These are phyloP conservation scores for Belonocnema kinseyi DNA, from an alignment of 1,140 invertebrate genomes.

Conservation along the genomic window DNA sequence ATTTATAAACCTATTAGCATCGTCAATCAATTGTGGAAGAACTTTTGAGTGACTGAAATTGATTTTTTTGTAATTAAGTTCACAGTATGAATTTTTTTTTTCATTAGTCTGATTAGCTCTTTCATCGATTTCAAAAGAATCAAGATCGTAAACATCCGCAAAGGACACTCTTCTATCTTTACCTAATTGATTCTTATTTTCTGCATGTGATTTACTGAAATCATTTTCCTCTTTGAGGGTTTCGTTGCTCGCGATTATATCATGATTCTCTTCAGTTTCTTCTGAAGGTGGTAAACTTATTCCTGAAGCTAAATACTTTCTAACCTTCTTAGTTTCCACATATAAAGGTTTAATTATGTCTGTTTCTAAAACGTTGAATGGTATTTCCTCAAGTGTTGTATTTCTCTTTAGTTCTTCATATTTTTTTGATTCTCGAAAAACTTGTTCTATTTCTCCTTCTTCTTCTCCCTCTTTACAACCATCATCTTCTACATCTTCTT, in stretches of 20 bases:
- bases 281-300: too few species aligned
- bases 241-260: too few species aligned
- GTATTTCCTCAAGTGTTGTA: too few species aligned
- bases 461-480: slow-evolving; percentile 51
- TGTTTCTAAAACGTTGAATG: slow-evolving; percentile 26
- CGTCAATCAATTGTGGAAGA: slow-evolving; percentile 16
- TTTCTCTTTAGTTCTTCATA: too few species aligned
- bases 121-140: slow-evolving; percentile 40
- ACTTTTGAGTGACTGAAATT: slow-evolving; percentile 60
- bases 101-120: slow-evolving; percentile 37
- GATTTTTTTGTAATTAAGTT: slow-evolving; percentile 55
- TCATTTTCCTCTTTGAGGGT: neutral
- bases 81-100: slow-evolving; percentile 36
- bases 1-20: slow-evolving; percentile 44
- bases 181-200: slow-evolving; percentile 33
- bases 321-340: slow-evolving; percentile 2
- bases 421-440: too few species aligned
- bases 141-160: slow-evolving; percentile 37
- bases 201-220: neutral
- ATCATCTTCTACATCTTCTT: slow-evolving; percentile 49
- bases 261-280: too few species aligned
- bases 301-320: neutral
- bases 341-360: slow-evolving; percentile 35
- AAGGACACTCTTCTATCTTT: slow-evolving; percentile 54
- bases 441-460: slow-evolving; percentile 37